Evolutionary conservation across 2,797 vertebrate species (phyloP).

Genomic region (Sparidentex hasta): DNA sequence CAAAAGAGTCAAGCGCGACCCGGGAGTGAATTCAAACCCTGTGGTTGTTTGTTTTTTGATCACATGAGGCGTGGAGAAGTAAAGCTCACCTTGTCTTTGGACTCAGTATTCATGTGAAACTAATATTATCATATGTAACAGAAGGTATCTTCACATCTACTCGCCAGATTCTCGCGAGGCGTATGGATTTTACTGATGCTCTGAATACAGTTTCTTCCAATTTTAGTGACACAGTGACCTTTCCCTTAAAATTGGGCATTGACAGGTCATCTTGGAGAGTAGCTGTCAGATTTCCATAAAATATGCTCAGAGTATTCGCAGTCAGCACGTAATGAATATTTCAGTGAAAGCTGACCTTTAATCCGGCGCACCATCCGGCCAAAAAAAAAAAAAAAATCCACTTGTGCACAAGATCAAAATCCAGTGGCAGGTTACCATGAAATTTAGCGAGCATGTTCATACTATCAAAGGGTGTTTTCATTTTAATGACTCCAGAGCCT

Average conservation of each 20-base stretch:
- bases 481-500: conserved; percentile 32
- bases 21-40: conserved; percentile 57
- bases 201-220: conserved; percentile 3
- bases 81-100: not conserved
- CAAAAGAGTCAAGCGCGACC: conserved; percentile 54
- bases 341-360: conserved; percentile 7
- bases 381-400: conserved; percentile 11
- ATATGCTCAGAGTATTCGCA: not conserved
- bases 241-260: conserved; percentile 8
- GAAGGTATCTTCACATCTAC: not conserved
- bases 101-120: not conserved
- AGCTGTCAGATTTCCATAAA: conserved; percentile 6
- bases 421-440: not conserved
- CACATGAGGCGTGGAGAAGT: conserved; percentile 39
- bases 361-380: not conserved
- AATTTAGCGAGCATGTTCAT: not conserved
- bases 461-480: conserved; percentile 13
- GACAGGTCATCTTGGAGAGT: conserved; percentile 5
- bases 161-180: conserved; percentile 3
- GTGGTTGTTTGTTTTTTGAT: conserved; percentile 35
- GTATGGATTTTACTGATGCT: conserved; percentile 39
- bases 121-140: conserved; percentile 7
- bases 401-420: not conserved
- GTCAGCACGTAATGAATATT: conserved; percentile 11
- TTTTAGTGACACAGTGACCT: conserved; percentile 38